Conservation (phyloP, 2,888 invertebrate species). For the Cerastis leucographa region DNA sequence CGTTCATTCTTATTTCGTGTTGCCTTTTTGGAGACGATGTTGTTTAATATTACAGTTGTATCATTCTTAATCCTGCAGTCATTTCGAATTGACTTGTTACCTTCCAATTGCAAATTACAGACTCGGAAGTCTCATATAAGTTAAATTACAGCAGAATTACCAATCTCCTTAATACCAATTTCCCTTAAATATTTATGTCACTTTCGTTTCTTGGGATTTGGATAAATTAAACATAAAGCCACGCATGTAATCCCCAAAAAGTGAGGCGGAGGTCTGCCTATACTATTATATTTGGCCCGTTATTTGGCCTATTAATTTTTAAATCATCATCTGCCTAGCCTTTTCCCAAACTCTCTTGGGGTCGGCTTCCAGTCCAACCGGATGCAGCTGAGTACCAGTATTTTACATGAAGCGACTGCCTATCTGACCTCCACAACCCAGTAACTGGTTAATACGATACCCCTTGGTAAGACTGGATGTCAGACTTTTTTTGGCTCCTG, state of each 20-base stretch:
- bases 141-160: neutral
- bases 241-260: neutral
- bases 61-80: neutral
- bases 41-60: too few species aligned
- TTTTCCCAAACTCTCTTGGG: too few species aligned
- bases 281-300: too few species aligned
- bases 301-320: too few species aligned
- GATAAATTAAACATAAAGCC: neutral
- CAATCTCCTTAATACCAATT: neutral
- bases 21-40: neutral
- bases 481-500: too few species aligned
- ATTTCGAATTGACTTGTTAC: neutral
- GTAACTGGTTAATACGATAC: too few species aligned
- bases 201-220: neutral
- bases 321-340: too few species aligned
- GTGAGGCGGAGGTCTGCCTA: neutral
- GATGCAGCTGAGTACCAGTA: too few species aligned
- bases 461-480: too few species aligned
- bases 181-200: neutral
- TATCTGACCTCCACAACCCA: too few species aligned
- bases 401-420: too few species aligned
- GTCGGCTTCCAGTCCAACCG: too few species aligned
- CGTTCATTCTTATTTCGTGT: neutral
- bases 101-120: neutral
- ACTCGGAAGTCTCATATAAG: neutral